Conservation (phyloP, 2,113 vertebrate species). For the Istiophorus platypterus region DNA sequence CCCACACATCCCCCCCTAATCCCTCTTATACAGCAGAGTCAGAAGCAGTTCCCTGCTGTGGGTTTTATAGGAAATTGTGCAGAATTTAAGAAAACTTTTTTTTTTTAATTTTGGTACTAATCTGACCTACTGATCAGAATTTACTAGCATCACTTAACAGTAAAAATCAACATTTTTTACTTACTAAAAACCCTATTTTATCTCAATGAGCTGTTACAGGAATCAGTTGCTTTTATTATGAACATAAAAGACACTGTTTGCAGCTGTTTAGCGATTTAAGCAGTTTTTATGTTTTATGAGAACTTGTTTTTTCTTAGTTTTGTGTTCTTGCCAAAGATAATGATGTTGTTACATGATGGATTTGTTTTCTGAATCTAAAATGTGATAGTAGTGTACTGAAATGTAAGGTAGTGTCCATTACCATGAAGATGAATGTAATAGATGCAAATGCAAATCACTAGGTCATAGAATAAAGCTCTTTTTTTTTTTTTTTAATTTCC, state of each 20-base stretch:
- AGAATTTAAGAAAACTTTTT: too few species aligned
- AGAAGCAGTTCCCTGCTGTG: too few species aligned
- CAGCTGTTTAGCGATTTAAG: neutral
- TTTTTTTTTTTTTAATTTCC: constrained; percentile 7
- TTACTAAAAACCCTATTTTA: too few species aligned
- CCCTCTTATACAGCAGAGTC: too few species aligned
- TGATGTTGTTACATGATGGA: neutral
- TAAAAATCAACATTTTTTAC: too few species aligned
- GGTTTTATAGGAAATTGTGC: too few species aligned
- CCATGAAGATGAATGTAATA: neutral
- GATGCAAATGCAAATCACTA: constrained; percentile 8
- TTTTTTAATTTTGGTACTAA: too few species aligned
- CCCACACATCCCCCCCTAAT: too few species aligned
- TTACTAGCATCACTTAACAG: too few species aligned
- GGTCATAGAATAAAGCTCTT: constrained; percentile 40
- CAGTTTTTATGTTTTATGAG: neutral
- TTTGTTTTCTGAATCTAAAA: neutral
- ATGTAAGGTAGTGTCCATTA: neutral
- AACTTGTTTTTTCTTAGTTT: neutral
- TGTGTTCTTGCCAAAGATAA: constrained; percentile 33
- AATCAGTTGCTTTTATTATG: neutral
- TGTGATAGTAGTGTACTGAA: neutral
- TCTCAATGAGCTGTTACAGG: neutral
- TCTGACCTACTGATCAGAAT: too few species aligned
- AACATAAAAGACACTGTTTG: neutral